These are phyloP conservation scores for Arenicola marina DNA, from an alignment of 2,888 invertebrate genomes.

Conservation along the genomic window DNA sequence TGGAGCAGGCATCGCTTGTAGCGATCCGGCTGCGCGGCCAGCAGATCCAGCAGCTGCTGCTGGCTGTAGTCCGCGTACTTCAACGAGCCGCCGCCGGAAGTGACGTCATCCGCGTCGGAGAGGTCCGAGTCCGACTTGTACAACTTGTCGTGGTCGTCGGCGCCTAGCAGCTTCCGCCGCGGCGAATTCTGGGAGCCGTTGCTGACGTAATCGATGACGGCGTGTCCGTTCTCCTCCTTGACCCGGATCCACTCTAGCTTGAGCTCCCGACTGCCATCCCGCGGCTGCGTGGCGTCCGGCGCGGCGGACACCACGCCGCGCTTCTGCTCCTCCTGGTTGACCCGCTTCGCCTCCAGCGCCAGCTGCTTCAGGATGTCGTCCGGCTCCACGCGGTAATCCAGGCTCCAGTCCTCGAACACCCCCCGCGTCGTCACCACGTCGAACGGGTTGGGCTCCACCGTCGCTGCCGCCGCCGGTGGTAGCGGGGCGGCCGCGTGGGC, in stretches of 20 bases:
- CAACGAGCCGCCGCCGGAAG: too few relatives aligned
- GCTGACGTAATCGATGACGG: slow-evolving; percentile 31
- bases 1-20: slow-evolving; percentile 44
- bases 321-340: not conserved
- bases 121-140: slow-evolving; percentile 29
- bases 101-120: slow-evolving; percentile 7
- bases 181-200: slow-evolving; percentile 7
- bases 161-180: slow-evolving; percentile 18
- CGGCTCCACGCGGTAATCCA: slow-evolving; percentile 35
- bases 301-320: not conserved
- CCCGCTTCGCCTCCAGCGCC: slow-evolving; percentile 28
- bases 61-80: slow-evolving; percentile 22
- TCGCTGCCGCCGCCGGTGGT: not conserved
- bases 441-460: slow-evolving; percentile 2
- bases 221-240: slow-evolving; percentile 38
- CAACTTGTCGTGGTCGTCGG: slow-evolving; percentile 22
- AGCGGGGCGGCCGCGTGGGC: not conserved
- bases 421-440: slow-evolving; percentile 20
- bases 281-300: not conserved
- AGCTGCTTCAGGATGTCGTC: slow-evolving; percentile 46
- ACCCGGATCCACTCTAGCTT: slow-evolving; percentile 36
- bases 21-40: slow-evolving; percentile 34
- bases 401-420: slow-evolving; percentile 35
- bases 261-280: slow-evolving; percentile 11
- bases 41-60: slow-evolving; percentile 28